Percentiles rank a stretch among this genome's conserved stretches.
phyloP scores from a whole-genome alignment of 2,797 vertebrate species.

The Lagorchestes hirsutus region DNA sequence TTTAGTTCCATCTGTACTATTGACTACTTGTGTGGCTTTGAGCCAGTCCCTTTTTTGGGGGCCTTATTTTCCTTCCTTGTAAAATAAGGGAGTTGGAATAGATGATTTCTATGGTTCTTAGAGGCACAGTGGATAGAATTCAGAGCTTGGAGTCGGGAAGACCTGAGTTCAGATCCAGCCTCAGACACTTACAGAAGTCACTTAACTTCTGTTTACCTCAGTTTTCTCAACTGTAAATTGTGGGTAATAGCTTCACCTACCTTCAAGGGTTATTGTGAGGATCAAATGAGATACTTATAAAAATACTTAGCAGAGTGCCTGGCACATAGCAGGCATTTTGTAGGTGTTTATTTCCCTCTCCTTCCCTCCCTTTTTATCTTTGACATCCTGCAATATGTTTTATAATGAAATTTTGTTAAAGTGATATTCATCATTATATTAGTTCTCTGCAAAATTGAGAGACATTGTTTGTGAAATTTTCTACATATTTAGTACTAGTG shows the following conservation, averaged over 20 bases:
- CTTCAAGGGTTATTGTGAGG: neutral
- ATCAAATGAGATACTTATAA: neutral
- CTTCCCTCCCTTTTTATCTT: neutral
- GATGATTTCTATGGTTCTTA: slow-evolving; percentile 5
- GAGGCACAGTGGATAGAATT: neutral
- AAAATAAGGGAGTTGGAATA: slow-evolving; percentile 38
- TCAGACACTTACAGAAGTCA: slow-evolving; percentile 34
- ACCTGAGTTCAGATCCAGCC: slow-evolving; percentile 20
- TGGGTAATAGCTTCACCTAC: slow-evolving; percentile 16
- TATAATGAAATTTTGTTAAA: neutral
- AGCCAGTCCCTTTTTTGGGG: slow-evolving; percentile 46
- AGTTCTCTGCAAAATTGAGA: neutral
- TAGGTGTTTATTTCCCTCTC: neutral
- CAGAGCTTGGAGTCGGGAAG: neutral
- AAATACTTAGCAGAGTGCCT: neutral
- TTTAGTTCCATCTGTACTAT: slow-evolving; percentile 31
- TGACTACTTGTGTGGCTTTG: slow-evolving; percentile 15
- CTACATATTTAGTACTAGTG: neutral
- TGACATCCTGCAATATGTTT: neutral
- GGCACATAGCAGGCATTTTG: neutral
- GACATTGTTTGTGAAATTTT: neutral
- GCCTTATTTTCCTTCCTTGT: slow-evolving; percentile 16
- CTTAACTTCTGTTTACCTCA: slow-evolving; percentile 45
- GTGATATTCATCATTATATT: neutral
- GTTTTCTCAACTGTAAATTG: slow-evolving; percentile 47